phyloP scores from a whole-genome alignment of 2,888 invertebrate genomes.

The Polietes domitor region DNA sequence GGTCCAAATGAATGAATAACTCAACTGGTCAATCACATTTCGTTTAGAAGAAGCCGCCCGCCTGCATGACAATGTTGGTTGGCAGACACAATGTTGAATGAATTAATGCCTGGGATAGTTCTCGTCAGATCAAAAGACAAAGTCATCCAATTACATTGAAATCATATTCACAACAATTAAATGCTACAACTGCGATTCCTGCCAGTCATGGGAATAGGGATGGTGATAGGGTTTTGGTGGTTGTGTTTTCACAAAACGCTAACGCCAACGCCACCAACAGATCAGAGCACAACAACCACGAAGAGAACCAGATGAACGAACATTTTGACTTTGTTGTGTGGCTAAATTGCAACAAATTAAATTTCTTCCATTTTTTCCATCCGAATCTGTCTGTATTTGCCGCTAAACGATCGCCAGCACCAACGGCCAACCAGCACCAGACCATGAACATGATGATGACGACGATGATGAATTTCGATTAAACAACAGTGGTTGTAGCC shows the following conservation, averaged over 20 bases:
- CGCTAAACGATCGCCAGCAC: slow-evolving; percentile 37
- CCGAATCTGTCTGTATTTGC: slow-evolving; percentile 29
- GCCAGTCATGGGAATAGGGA: slow-evolving; percentile 56
- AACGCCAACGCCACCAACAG: not conserved
- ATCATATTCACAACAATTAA: slow-evolving; percentile 41
- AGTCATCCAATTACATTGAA: slow-evolving; percentile 54
- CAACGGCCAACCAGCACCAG: slow-evolving; percentile 11
- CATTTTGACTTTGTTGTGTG: slow-evolving; percentile 6
- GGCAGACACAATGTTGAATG: not conserved
- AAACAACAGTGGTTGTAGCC: not conserved
- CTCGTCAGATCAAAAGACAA: slow-evolving; percentile 6
- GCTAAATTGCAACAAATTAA: slow-evolving; percentile 47
- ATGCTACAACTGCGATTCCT: not conserved
- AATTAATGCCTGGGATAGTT: slow-evolving; percentile 14
- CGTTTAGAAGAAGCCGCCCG: slow-evolving; percentile 27
- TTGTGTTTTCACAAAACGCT: not conserved
- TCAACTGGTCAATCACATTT: slow-evolving; percentile 33
- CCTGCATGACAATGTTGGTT: not conserved
- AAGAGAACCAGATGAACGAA: not conserved
- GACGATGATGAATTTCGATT: slow-evolving; percentile 41
- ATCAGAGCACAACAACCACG: too few species aligned
- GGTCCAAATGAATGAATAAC: not conserved
- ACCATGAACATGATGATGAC: slow-evolving; percentile 28
- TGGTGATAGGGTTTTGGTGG: slow-evolving; percentile 3
- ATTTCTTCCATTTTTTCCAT: slow-evolving; percentile 23